Evolutionary conservation across 1,140 invertebrate species (phyloP).

Genomic region (Mamestra configurata): DNA sequence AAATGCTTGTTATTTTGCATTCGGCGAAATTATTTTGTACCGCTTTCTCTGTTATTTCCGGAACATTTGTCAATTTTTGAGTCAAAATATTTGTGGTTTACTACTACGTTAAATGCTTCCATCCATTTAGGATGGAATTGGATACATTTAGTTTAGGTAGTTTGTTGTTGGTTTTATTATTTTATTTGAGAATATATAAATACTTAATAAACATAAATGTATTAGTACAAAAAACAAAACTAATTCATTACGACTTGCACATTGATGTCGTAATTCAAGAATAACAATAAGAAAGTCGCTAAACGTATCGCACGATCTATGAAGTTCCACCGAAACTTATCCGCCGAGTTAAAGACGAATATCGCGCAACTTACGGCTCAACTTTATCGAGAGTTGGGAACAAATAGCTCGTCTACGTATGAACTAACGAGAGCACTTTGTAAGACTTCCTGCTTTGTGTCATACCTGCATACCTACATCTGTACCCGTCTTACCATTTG

Average conservation of each 20-base stretch:
- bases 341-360: constrained; percentile 52
- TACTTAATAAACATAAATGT: not conserved
- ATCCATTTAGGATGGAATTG: too few relatives aligned
- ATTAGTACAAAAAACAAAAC: not conserved
- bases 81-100: too few relatives aligned
- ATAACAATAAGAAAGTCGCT: constrained; percentile 42
- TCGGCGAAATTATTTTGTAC: not conserved
- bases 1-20: not conserved
- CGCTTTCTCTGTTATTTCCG: too few relatives aligned
- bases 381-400: constrained; percentile 53
- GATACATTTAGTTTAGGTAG: too few relatives aligned
- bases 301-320: constrained; percentile 50
- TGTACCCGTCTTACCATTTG: not conserved
- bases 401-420: constrained; percentile 33
- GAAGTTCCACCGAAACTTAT: constrained; percentile 39
- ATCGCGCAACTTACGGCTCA: constrained; percentile 52
- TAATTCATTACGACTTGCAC: constrained; percentile 2
- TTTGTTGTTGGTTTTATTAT: too few relatives aligned
- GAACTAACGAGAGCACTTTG: constrained; percentile 54
- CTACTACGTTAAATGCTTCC: too few relatives aligned
- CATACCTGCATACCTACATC: too few relatives aligned
- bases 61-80: too few relatives aligned
- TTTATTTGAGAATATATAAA: too few relatives aligned
- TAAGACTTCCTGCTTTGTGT: constrained; percentile 20
- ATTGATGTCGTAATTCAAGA: constrained; percentile 23